phyloP scores from a whole-genome alignment of 2,888 invertebrate species.

The Hartigia nigra region DNA sequence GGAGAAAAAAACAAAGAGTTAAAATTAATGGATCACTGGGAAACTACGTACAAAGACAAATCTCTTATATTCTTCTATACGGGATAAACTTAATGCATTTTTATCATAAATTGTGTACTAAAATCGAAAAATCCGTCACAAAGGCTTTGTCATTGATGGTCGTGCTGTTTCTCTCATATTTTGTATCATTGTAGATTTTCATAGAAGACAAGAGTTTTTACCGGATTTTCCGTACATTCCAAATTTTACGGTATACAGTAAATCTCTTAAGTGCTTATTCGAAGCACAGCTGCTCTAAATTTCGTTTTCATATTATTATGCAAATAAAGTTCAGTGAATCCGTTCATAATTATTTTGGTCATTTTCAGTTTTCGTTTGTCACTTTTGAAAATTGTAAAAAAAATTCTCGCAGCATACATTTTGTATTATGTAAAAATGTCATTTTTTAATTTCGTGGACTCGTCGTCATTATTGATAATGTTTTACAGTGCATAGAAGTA shows the following conservation, averaged over 20 bases:
- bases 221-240: not conserved
- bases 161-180: not conserved
- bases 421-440: not conserved
- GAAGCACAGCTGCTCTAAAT: not conserved
- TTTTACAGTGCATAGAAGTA: not conserved
- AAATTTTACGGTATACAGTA: not conserved
- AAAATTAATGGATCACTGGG: not conserved
- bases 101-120: not conserved
- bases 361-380: not conserved
- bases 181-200: not conserved
- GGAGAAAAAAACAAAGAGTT: not conserved
- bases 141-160: not conserved
- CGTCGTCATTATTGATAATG: not conserved
- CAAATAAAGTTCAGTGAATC: too few species aligned
- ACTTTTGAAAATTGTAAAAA: not conserved
- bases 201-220: not conserved
- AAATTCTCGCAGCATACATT: not conserved
- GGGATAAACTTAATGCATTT: not conserved
- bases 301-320: too few species aligned
- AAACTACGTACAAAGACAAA: constrained; percentile 6
- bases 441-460: not conserved
- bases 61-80: constrained; percentile 6
- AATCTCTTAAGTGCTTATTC: not conserved
- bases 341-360: not conserved
- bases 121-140: not conserved